A percentile compares a stretch with the other conserved stretches of the same genome.
phyloP scores from a whole-genome alignment of 2,888 invertebrate species.

The Tineola bisselliella region DNA sequence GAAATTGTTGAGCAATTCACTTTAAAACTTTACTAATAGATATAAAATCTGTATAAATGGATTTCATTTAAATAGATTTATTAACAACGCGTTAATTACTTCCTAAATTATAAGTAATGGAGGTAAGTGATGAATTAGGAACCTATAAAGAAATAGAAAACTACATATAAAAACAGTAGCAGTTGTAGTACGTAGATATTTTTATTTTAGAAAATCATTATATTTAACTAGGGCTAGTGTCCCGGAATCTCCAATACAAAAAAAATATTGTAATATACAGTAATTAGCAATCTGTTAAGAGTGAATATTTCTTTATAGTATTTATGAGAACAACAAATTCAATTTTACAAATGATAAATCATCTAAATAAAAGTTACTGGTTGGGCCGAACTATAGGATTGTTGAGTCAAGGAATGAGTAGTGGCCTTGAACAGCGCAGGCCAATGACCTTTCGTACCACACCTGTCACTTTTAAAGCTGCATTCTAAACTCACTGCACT shows the following conservation, averaged over 20 bases:
- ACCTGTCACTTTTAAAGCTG: conserved; percentile 13
- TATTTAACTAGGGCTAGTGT: too few species aligned
- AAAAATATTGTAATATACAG: too few species aligned
- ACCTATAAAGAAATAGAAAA: not conserved
- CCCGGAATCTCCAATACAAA: too few species aligned
- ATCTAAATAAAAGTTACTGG: not conserved
- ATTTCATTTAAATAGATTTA: not conserved
- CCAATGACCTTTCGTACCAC: conserved; percentile 15
- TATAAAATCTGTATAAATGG: not conserved
- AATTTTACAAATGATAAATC: too few species aligned
- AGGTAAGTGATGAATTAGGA: not conserved
- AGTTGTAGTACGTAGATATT: too few species aligned
- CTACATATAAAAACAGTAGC: not conserved
- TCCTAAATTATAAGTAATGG: not conserved
- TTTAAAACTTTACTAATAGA: not conserved
- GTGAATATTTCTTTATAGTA: too few species aligned
- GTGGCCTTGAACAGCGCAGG: conserved; percentile 25
- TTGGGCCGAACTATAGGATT: not conserved
- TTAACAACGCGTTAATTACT: not conserved
- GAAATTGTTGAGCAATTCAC: not conserved
- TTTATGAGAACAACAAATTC: too few species aligned
- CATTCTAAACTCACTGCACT: not conserved
- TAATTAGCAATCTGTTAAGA: too few species aligned
- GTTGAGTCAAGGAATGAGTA: not conserved
- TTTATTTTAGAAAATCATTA: too few species aligned